phyloP scores from a whole-genome alignment of 2,113 vertebrate genomes.

The Bucco capensis region DNA sequence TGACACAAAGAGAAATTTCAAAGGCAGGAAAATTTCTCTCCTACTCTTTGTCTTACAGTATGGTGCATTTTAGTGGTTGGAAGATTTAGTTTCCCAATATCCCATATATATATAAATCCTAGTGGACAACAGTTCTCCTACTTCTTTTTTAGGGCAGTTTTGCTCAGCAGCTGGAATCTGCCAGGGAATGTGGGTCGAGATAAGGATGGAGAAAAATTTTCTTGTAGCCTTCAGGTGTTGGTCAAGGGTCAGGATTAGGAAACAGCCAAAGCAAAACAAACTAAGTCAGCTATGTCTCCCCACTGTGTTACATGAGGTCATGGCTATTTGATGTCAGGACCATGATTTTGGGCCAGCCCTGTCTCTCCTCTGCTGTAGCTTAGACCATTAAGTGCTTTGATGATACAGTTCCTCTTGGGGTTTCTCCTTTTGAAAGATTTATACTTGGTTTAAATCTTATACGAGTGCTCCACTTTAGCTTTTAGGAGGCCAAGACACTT shows the following conservation, averaged over 20 bases:
- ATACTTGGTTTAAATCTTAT: neutral
- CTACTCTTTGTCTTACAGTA: neutral
- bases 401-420: neutral
- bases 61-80: neutral
- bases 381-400: neutral
- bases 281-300: neutral
- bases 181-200: neutral
- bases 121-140: neutral
- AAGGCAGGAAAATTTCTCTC: neutral
- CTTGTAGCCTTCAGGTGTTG: neutral
- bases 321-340: neutral
- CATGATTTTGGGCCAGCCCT: neutral
- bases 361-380: neutral
- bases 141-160: neutral
- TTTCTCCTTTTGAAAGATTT: neutral
- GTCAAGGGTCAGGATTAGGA: neutral
- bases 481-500: neutral
- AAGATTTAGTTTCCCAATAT: slow-evolving; percentile 4
- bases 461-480: neutral
- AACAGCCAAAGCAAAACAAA: neutral
- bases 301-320: neutral
- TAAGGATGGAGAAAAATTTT: neutral
- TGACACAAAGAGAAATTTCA: neutral
- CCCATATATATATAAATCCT: neutral
- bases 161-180: neutral